Conservation (phyloP, 2,113 vertebrate genomes). For the Motacilla alba region DNA sequence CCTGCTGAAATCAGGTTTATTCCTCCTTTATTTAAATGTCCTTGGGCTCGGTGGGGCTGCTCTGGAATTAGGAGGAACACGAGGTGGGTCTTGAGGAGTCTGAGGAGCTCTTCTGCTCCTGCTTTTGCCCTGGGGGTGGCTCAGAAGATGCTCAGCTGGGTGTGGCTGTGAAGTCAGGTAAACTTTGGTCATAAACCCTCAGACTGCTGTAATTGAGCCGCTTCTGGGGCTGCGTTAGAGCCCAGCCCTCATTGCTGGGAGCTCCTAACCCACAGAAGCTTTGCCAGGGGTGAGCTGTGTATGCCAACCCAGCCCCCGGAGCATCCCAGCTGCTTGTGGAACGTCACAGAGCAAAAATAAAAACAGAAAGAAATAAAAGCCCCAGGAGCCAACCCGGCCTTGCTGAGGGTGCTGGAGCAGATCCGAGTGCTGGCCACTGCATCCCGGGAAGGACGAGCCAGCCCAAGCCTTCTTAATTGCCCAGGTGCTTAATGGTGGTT, state of each 20-base stretch:
- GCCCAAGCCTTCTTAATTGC: not conserved
- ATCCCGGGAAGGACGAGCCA: rapidly evolving
- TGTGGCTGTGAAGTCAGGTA: not conserved
- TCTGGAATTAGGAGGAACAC: not conserved
- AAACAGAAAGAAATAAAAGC: not conserved
- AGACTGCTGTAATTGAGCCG: not conserved
- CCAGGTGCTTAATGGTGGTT: not conserved
- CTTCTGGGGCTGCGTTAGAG: not conserved
- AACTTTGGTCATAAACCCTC: not conserved
- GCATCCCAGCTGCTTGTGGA: not conserved
- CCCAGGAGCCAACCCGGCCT: not conserved
- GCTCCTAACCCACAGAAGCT: rapidly evolving
- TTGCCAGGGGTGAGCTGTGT: not conserved
- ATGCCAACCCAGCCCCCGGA: not conserved
- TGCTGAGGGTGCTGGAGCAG: not conserved
- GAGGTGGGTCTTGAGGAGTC: not conserved
- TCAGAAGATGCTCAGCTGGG: not conserved
- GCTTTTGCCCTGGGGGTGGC: not conserved
- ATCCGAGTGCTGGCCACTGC: not conserved
- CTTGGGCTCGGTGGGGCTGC: not conserved
- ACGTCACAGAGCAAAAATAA: not conserved
- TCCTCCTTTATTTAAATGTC: not conserved
- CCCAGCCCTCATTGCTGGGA: not conserved
- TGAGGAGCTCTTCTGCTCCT: not conserved
- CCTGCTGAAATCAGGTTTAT: not conserved